These are phyloP conservation scores for Sakesphorus luctuosus DNA, from an alignment of 2,113 vertebrate genomes.

Conservation along the genomic window DNA sequence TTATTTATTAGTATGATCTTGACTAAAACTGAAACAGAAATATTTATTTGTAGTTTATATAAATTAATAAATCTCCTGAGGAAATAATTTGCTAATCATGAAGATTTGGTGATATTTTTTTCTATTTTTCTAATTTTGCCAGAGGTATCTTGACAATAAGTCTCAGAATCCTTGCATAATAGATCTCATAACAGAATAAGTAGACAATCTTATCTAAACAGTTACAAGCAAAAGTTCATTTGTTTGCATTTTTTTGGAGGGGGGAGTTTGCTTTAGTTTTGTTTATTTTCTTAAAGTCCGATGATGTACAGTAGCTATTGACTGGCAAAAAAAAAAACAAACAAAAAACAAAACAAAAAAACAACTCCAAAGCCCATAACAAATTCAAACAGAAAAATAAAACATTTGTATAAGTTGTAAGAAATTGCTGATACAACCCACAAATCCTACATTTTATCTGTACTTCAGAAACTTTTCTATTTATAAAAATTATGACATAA, in stretches of 20 bases:
- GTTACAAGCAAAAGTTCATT: not conserved
- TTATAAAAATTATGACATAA: not conserved
- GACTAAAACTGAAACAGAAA: not conserved
- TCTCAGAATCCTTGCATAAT: not conserved
- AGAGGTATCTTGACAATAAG: not conserved
- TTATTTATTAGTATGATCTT: not conserved
- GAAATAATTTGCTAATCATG: not conserved
- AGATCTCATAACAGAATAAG: not conserved
- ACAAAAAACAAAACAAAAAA: too few species aligned
- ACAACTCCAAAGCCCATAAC: accelerated
- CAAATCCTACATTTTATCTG: not conserved
- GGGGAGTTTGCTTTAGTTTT: too few species aligned
- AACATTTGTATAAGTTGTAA: not conserved
- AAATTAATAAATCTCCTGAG: not conserved
- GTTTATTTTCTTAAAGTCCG: not conserved
- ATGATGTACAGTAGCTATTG: accelerated
- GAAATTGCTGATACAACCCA: accelerated
- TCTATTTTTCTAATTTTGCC: not conserved
- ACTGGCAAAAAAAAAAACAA: not conserved
- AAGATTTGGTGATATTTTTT: not conserved
- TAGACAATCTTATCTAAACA: not conserved
- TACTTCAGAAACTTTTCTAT: not conserved
- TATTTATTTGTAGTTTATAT: not conserved
- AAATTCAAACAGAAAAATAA: not conserved
- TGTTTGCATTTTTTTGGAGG: not conserved